Conservation (phyloP, 2,888 invertebrate genomes). For the Dione vanillae region DNA sequence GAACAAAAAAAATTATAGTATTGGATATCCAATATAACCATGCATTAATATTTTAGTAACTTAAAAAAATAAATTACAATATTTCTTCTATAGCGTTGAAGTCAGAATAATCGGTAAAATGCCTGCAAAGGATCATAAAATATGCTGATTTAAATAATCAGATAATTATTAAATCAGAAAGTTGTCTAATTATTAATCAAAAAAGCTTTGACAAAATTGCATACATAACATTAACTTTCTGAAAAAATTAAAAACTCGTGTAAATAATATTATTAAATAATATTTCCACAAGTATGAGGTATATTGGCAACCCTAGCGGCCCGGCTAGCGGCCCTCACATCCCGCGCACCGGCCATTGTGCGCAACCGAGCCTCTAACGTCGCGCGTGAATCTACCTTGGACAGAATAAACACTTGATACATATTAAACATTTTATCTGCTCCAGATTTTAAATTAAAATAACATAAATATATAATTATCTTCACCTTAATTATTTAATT, state of each 20-base stretch:
- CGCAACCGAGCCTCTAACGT: constrained; percentile 67
- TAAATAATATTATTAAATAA: neutral
- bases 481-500: constrained; percentile 7
- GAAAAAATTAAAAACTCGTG: neutral
- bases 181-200: too few species aligned
- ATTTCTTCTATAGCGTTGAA: too few species aligned
- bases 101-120: too few species aligned
- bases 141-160: too few species aligned
- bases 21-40: too few species aligned
- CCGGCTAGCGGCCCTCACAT: constrained; percentile 42
- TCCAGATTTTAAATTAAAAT: neutral
- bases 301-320: constrained; percentile 47
- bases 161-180: too few species aligned
- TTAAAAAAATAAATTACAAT: too few species aligned
- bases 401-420: constrained; percentile 63
- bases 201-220: neutral
- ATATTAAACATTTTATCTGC: constrained; percentile 51
- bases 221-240: neutral
- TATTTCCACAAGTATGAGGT: constrained; percentile 6
- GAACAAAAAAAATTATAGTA: too few species aligned
- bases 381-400: constrained; percentile 69
- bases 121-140: too few species aligned
- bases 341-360: constrained; percentile 60
- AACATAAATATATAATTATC: neutral
- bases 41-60: too few species aligned